A percentile compares a stretch with the other conserved stretches of the same genome.
Conservation (phyloP, 2,113 vertebrate species). For the Elgaria multicarinata region DNA sequence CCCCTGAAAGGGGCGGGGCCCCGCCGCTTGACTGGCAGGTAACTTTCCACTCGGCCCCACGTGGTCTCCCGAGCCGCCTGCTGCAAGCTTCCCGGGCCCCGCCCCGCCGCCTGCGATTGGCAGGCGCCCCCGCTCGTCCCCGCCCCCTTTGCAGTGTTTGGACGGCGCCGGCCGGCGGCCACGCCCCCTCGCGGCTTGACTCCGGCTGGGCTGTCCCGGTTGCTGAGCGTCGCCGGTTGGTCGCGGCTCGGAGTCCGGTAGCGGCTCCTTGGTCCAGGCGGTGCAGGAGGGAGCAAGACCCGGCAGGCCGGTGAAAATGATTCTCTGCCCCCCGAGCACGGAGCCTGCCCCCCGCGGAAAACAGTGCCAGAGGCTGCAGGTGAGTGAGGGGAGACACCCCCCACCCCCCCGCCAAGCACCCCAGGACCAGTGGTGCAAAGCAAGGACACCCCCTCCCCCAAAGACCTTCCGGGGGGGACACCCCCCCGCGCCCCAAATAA, state of each 20-base stretch:
- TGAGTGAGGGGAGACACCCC: slow-evolving; percentile 53
- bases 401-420: neutral
- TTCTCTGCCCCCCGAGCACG: slow-evolving; percentile 87
- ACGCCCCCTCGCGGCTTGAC: slow-evolving; percentile 35
- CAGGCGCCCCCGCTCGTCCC: neutral
- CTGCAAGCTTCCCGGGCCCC: neutral
- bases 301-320: slow-evolving; percentile 75
- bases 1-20: neutral
- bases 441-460: neutral
- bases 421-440: too few relatives aligned
- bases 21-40: neutral
- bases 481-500: too few relatives aligned
- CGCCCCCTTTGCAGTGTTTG: neutral
- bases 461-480: too few relatives aligned
- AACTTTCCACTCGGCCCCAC: slow-evolving; percentile 52
- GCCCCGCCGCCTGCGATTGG: neutral
- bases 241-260: neutral
- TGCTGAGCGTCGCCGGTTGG: slow-evolving; percentile 17
- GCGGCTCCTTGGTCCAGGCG: neutral
- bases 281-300: neutral
- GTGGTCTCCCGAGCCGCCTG: neutral
- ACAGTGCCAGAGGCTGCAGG: slow-evolving; percentile 84
- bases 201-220: slow-evolving; percentile 11
- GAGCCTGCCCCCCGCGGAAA: slow-evolving; percentile 84
- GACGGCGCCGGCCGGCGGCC: neutral